Conservation (phyloP, 2,888 invertebrate genomes). For the Criorhina ranunculi region DNA sequence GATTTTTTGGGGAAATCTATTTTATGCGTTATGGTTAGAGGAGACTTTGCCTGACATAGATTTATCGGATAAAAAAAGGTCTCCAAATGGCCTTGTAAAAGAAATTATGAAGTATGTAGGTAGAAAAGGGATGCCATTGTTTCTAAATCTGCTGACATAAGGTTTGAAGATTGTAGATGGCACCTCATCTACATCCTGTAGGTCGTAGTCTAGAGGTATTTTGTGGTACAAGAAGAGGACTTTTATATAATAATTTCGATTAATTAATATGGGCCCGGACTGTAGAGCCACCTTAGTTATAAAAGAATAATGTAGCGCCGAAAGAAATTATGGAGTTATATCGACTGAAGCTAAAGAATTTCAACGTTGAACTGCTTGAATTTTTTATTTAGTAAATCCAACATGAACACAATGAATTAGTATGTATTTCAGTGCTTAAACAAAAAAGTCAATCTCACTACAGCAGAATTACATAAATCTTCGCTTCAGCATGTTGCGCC, state of each 20-base stretch:
- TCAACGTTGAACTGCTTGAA: too few relatives aligned
- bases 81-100: slow-evolving; percentile 39
- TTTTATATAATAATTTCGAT: too few relatives aligned
- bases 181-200: slow-evolving; percentile 17
- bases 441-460: slow-evolving; percentile 1
- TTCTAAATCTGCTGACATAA: slow-evolving; percentile 35
- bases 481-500: slow-evolving; percentile 35
- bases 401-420: too few relatives aligned
- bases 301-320: too few relatives aligned
- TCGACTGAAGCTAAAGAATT: too few relatives aligned
- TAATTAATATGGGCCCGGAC: too few relatives aligned
- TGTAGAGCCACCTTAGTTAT: too few relatives aligned
- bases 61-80: slow-evolving; percentile 59
- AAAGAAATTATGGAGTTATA: too few relatives aligned
- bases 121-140: neutral
- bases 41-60: slow-evolving; percentile 49
- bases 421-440: neutral
- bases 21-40: slow-evolving; percentile 38
- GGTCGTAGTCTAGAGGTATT: neutral
- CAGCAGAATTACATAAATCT: slow-evolving; percentile 29
- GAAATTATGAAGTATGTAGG: slow-evolving; percentile 46
- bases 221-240: neutral
- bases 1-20: slow-evolving; percentile 43
- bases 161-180: slow-evolving; percentile 24
- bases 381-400: too few relatives aligned